Percentiles rank a stretch among this genome's conserved stretches.
phyloP scores from a whole-genome alignment of 2,113 vertebrate genomes.

The Percina caprodes region DNA sequence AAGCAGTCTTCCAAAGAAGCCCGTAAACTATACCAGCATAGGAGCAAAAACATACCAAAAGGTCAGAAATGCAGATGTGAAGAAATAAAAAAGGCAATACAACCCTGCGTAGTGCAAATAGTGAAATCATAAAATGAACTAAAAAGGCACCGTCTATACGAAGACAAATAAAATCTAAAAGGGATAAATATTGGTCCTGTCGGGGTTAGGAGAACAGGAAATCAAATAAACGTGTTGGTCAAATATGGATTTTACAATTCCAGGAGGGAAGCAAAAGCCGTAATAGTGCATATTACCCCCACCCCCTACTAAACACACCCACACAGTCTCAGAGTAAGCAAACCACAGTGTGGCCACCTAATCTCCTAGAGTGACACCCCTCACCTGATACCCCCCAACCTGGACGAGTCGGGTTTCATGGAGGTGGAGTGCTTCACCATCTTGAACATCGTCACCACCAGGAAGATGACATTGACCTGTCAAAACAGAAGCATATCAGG shows the following conservation, averaged over 20 bases:
- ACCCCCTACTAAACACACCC: background rate
- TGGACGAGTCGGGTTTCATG: slow-evolving; percentile 99
- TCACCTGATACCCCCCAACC: slow-evolving; percentile 99
- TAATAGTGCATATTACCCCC: slow-evolving; percentile 55
- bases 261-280: slow-evolving; percentile 45
- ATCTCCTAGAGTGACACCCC: slow-evolving; percentile 75
- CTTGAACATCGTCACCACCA: slow-evolving; percentile 99
- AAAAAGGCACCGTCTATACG: slow-evolving; percentile 35
- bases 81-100: slow-evolving; percentile 68
- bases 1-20: slow-evolving; percentile 22
- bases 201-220: slow-evolving; percentile 46
- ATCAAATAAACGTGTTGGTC: slow-evolving; percentile 63
- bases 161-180: slow-evolving; percentile 55
- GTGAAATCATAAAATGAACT: slow-evolving; percentile 57
- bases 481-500: slow-evolving; percentile 85
- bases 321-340: slow-evolving; percentile 8
- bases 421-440: slow-evolving; percentile 99
- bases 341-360: slow-evolving; percentile 31
- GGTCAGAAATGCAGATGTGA: slow-evolving; percentile 69
- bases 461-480: slow-evolving; percentile 98
- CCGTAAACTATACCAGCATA: slow-evolving; percentile 48
- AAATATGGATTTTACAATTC: slow-evolving; percentile 58
- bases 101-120: slow-evolving; percentile 54
- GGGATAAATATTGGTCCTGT: slow-evolving; percentile 50
- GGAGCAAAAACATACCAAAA: slow-evolving; percentile 47